Evolutionary conservation across 2,113 vertebrate species (phyloP).

Genomic region (Cygnus buccinator): DNA sequence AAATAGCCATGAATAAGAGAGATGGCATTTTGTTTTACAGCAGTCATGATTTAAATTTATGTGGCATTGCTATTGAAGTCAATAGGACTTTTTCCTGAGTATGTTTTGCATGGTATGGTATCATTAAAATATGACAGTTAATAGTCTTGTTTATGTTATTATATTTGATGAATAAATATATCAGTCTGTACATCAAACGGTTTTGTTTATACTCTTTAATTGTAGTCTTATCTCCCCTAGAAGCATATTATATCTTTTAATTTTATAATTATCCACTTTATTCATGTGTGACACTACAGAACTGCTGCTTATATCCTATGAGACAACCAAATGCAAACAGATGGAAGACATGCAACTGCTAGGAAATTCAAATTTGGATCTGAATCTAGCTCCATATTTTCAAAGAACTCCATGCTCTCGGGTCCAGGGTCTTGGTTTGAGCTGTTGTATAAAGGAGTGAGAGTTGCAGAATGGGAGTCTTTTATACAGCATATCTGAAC

Average conservation of each 20-base stretch:
- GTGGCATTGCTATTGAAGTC: conserved; percentile 40
- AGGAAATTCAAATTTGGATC: conserved; percentile 35
- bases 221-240: conserved; percentile 67
- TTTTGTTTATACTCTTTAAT: conserved; percentile 73
- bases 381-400: conserved; percentile 18
- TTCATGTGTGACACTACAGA: conserved; percentile 67
- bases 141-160: conserved; percentile 73
- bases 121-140: conserved; percentile 68
- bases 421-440: neutral
- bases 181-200: conserved; percentile 66
- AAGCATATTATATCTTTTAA: conserved; percentile 68
- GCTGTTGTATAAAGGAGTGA: neutral
- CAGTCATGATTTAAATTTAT: conserved; percentile 28
- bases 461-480: neutral
- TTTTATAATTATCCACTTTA: conserved; percentile 75
- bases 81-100: conserved; percentile 41
- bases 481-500: neutral
- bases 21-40: neutral
- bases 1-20: neutral
- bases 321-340: conserved; percentile 53
- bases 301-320: conserved; percentile 55
- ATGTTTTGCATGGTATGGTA: conserved; percentile 37
- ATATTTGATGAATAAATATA: conserved; percentile 73
- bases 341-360: conserved; percentile 24
- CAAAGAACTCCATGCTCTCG: neutral